Conservation (phyloP, 1,140 invertebrate genomes). For the Planococcus citri region DNA sequence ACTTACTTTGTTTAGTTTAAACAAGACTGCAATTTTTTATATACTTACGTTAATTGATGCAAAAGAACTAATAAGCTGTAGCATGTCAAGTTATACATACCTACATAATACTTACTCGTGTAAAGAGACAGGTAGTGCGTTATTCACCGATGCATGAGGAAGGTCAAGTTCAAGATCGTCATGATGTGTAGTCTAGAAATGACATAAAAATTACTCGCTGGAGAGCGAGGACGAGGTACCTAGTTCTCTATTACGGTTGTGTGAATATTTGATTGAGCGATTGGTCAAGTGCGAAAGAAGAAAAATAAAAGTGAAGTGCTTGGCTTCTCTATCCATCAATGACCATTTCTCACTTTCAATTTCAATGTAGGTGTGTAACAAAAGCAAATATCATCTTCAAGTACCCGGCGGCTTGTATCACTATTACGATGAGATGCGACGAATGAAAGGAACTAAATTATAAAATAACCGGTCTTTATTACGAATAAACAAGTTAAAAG, state of each 20-base stretch:
- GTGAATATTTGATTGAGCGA: neutral
- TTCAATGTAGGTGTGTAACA: no score
- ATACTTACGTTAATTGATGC: no score
- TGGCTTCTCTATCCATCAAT: neutral
- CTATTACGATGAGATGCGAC: neutral
- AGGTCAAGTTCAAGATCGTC: neutral
- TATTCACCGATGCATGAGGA: neutral
- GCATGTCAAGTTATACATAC: no score
- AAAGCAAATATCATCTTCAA: neutral
- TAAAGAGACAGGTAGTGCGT: no score
- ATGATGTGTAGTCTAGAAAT: neutral
- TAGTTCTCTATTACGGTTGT: neutral
- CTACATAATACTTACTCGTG: no score
- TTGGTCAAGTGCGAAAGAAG: neutral
- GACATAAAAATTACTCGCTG: neutral
- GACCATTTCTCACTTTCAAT: no score
- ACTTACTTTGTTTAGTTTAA: no score
- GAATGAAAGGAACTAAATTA: neutral
- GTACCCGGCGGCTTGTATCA: neutral
- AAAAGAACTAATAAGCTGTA: no score
- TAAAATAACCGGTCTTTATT: neutral
- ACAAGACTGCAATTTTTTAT: no score
- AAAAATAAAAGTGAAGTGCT: neutral
- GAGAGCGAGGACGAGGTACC: neutral
- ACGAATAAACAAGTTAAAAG: neutral